A percentile compares a stretch with the other conserved stretches of the same genome.
Evolutionary conservation across 2,113 vertebrate species (phyloP).

Genomic region (Pygathrix nemaeus): DNA sequence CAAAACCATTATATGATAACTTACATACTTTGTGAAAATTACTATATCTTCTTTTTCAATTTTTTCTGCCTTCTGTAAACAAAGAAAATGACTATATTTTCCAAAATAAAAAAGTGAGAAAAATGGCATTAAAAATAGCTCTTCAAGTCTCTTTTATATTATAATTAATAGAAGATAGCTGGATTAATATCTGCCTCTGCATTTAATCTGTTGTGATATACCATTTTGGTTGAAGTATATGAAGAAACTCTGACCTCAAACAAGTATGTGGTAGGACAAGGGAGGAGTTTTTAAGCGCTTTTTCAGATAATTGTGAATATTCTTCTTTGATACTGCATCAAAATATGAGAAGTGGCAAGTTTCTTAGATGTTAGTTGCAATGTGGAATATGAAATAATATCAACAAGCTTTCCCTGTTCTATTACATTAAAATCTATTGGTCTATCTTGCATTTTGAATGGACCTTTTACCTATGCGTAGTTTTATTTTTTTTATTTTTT

Average conservation of each 20-base stretch:
- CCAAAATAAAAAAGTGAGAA: not conserved
- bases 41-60: not conserved
- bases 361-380: not conserved
- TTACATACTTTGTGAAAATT: not conserved
- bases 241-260: not conserved
- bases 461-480: not conserved
- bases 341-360: not conserved
- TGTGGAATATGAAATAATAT: not conserved
- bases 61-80: too few species aligned
- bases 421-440: not conserved
- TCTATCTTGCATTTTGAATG: not conserved
- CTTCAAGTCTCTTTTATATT: not conserved
- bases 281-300: not conserved
- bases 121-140: not conserved
- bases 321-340: not conserved
- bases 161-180: not conserved
- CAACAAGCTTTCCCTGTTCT: not conserved
- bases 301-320: not conserved
- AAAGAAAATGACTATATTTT: not conserved
- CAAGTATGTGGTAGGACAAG: not conserved
- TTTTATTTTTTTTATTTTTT: too few species aligned
- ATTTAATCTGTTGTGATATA: not conserved
- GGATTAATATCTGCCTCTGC: not conserved
- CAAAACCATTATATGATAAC: not conserved
- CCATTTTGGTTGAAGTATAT: not conserved